Base-by-base conservation (phyloP, 2,113 vertebrate genomes). In the Anseranas semipalmata region DNA sequence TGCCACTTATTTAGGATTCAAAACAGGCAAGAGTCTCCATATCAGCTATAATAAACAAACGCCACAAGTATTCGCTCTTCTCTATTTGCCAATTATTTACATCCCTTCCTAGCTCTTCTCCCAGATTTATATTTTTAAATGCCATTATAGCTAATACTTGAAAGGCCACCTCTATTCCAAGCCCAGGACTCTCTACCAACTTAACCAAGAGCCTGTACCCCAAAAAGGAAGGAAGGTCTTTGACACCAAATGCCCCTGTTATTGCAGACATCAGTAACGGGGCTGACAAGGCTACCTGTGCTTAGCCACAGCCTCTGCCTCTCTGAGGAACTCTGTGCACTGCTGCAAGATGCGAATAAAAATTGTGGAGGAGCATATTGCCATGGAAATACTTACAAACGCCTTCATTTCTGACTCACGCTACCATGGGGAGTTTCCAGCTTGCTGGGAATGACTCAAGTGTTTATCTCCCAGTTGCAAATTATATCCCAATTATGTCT, bases 341-440 rank as follows among this genome's bases (percentile, higher is more conserved):
- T 84, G 72, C 65, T 88, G 48, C 59, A 35, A 87, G 83, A 66
- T 12, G 41, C 0, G 7, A 90, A 87, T 86, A 87, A 65, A 81
- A 60, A 39, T 7, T 41, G 39, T 45, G 58, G 86, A 89, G 65
- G 79, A 93, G 73, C 52, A 85, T 50, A 93, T 87, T 95, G 73
- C 95, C 94, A 93, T 85, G 90, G 96, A 93, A 93, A 94, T 96
- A 43, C 75, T 94, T 80, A 90, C 7, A 76, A 87, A 95, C 78
- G 79, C 52, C 76, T 95, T 88, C 10, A 82, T 75, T 94, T 92
- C 86, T 94, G 95, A 97, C 66, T 97, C 96, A 96, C 25, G 5
- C 83, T 72, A 78, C 90, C 66, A 84, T 48, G 91, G 88, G 92
- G 92, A 95, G 56, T 92, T 96, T 94, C 95, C 78, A 59, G 60